These are phyloP conservation scores for Spodoptera frugiperda DNA, from an alignment of 1,140 invertebrate genomes.

Conservation along the genomic window DNA sequence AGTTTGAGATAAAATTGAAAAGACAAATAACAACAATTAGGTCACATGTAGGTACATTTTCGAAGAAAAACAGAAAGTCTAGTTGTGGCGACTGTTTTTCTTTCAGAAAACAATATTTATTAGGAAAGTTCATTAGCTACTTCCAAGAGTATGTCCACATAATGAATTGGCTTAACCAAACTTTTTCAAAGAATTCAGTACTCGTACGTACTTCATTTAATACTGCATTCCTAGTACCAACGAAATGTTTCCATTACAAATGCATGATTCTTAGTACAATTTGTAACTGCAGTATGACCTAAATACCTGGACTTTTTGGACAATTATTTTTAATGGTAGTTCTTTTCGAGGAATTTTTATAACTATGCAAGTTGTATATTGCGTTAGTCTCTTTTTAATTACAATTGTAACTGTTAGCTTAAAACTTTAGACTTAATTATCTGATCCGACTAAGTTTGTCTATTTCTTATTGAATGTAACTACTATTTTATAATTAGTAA, in stretches of 20 bases:
- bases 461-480: no score
- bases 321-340: background rate
- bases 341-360: background rate
- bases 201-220: background rate
- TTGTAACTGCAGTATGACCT: slow-evolving; percentile 4
- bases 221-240: background rate
- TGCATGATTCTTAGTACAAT: background rate
- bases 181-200: background rate
- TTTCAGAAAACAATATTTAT: slow-evolving; percentile 23
- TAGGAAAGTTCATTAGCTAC: slow-evolving; percentile 10
- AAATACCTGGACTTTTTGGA: background rate
- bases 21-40: no score
- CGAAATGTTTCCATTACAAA: background rate
- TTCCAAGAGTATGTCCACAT: background rate
- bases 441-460: no score
- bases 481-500: no score
- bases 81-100: background rate
- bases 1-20: no score
- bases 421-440: no score
- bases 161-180: background rate
- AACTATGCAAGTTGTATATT: no score
- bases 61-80: background rate
- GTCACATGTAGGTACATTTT: no score
- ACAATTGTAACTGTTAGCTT: background rate
- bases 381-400: no score